Conservation (phyloP, 2,113 vertebrate genomes). For the Cololabis saira region DNA sequence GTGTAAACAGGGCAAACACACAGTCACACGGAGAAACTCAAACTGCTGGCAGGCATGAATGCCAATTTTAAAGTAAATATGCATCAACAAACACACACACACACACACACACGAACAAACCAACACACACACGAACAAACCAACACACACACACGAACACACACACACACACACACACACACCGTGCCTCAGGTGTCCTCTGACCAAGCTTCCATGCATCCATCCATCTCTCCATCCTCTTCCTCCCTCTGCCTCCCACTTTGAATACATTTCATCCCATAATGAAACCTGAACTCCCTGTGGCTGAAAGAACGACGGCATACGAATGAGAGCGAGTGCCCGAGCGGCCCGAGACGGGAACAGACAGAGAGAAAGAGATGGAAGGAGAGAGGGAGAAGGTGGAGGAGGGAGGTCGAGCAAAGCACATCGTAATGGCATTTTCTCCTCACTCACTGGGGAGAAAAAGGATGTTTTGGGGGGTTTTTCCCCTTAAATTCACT, state of each 20-base stretch:
- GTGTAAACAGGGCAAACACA: slow-evolving; percentile 34
- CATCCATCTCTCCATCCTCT: slow-evolving; percentile 55
- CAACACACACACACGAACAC: slow-evolving; percentile 8
- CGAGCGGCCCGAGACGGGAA: slow-evolving; percentile 9
- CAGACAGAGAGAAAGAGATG: background rate
- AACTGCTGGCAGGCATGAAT: slow-evolving; percentile 53
- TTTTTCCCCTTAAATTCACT: slow-evolving; percentile 41
- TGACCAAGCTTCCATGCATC: slow-evolving; percentile 59
- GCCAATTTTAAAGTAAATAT: slow-evolving; percentile 62
- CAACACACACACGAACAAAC: slow-evolving; percentile 1
- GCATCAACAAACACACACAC: slow-evolving; percentile 20
- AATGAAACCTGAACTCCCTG: slow-evolving; percentile 55
- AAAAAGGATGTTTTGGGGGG: slow-evolving; percentile 47
- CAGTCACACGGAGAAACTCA: slow-evolving; percentile 16
- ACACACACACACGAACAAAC: slow-evolving; percentile 8
- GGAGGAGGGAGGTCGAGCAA: slow-evolving; percentile 13
- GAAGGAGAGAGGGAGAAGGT: slow-evolving; percentile 3
- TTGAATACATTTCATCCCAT: slow-evolving; percentile 67
- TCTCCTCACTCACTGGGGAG: slow-evolving; percentile 24
- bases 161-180: slow-evolving; percentile 7
- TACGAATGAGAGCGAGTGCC: slow-evolving; percentile 22
- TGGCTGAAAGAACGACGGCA: slow-evolving; percentile 49
- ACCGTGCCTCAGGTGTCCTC: slow-evolving; percentile 51
- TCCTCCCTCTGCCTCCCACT: slow-evolving; percentile 46
- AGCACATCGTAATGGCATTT: slow-evolving; percentile 41